Base-by-base conservation (phyloP, 2,888 invertebrate species). In the Ornithoptera alexandrae region DNA sequence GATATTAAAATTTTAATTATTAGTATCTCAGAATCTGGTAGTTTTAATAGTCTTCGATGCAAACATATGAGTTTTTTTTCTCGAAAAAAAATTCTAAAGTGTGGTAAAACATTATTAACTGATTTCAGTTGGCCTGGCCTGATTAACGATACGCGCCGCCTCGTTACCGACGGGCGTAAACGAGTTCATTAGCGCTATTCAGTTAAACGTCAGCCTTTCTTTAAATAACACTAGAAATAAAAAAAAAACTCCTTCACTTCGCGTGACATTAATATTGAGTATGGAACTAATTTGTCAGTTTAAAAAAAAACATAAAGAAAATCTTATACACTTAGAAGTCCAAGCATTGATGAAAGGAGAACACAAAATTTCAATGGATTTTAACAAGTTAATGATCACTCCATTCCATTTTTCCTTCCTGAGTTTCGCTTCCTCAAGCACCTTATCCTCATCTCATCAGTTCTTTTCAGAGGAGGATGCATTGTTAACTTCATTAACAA, bases 141-240 rank as follows among this genome's bases (percentile, higher is more conserved):
- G 53, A 67, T 61, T 67, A 67, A 53, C 10, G 22, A 5, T 39
- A 10, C 30, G 59, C 50, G 36, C 61, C 53, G 46, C 50, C 66
- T 67, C 61, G 61, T 61, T 61, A 61, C 60, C 15, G 36, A 12
- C 20, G n/a, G 50, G 66, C 36, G 60, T 36, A 53, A 53, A 6
- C 10, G 36, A 53, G 60, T 67, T 67, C 61, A 36, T 61, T 61
- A 67, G 60, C 20, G 8, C 60, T 67, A 61, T 61, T 53, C 53
- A 67, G 53, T 67, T 67, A 61, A 60, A n/a, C 62, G 50, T 8
- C 24, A 61, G 50, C 7, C 59, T 46, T 59, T 65, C 58, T n/a
- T 56, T 20, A 15, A 56, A 56, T 8, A 46, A 20, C 18, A 56
- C 56, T 15, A 56, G 20, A 12, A 53, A 53, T 20, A n/a, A 56